Evolutionary conservation across 2,797 vertebrate species (phyloP).

Genomic region (Microcaecilia unicolor): DNA sequence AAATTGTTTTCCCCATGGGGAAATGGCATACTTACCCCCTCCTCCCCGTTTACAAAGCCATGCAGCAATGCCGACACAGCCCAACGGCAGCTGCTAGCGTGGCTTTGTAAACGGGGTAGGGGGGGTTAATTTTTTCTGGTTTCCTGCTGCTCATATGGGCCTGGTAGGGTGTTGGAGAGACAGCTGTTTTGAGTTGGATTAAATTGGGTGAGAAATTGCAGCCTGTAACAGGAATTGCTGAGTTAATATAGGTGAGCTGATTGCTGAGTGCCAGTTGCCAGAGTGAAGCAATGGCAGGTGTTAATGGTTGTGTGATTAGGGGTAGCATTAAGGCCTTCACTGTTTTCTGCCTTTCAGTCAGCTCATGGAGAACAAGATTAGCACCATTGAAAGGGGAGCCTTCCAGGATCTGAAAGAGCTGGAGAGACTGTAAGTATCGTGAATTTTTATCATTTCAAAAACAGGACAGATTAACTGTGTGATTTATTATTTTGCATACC

Average conservation of each 20-base stretch:
- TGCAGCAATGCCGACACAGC: too few relatives aligned
- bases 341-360: constrained; percentile 55
- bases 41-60: too few relatives aligned
- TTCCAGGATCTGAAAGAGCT: constrained; percentile 73
- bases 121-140: neutral
- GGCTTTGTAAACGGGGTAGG: too few relatives aligned
- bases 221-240: constrained; percentile 1
- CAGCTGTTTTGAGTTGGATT: neutral
- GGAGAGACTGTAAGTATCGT: constrained; percentile 71
- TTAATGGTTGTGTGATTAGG: constrained; percentile 22
- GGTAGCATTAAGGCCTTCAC: constrained; percentile 9
- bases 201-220: constrained; percentile 11
- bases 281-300: constrained; percentile 8
- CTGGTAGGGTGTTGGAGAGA: neutral
- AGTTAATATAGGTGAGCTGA: constrained; percentile 7
- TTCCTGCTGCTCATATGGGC: neutral
- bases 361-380: constrained; percentile 74
- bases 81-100: too few relatives aligned
- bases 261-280: constrained; percentile 10
- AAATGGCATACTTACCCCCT: too few relatives aligned
- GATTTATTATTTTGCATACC: too few relatives aligned
- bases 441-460: constrained; percentile 46
- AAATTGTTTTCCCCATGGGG: neutral
- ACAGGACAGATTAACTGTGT: too few relatives aligned
- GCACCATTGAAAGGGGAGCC: constrained; percentile 65